Conservation (phyloP, 2,797 vertebrate species). For the Acestrorhynchus altus region DNA sequence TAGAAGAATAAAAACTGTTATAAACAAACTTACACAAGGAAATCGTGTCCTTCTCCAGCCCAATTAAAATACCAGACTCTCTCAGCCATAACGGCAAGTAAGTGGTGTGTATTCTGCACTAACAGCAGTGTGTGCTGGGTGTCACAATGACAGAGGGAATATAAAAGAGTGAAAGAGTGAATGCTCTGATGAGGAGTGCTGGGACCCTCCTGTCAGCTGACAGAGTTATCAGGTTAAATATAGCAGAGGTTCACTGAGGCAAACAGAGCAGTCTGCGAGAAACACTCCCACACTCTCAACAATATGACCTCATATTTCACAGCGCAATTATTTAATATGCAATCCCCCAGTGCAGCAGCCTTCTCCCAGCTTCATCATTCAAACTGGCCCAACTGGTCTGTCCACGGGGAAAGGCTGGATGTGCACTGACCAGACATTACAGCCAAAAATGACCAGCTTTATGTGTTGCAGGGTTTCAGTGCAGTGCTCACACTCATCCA, state of each 20-base stretch:
- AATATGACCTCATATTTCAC: conserved; percentile 44
- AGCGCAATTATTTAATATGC: conserved; percentile 30
- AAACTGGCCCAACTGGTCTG: conserved; percentile 6
- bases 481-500: background rate
- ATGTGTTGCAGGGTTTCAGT: background rate
- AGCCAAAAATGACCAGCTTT: background rate
- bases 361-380: background rate
- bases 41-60: background rate
- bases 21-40: background rate
- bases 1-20: background rate
- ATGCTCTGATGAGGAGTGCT: conserved; percentile 53
- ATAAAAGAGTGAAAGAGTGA: conserved; percentile 35
- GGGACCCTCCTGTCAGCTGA: conserved; percentile 62
- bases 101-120: background rate
- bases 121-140: conserved; percentile 5
- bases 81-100: background rate
- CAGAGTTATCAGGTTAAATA: conserved; percentile 60
- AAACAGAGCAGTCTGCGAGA: conserved; percentile 42
- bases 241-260: conserved; percentile 53
- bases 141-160: conserved; percentile 20
- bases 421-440: background rate
- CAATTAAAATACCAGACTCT: background rate
- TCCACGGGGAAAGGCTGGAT: background rate
- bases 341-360: conserved; percentile 17
- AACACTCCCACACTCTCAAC: conserved; percentile 45